Evolutionary conservation across 1,140 invertebrate species (phyloP).

Genomic region (Platorchestia sp.): DNA sequence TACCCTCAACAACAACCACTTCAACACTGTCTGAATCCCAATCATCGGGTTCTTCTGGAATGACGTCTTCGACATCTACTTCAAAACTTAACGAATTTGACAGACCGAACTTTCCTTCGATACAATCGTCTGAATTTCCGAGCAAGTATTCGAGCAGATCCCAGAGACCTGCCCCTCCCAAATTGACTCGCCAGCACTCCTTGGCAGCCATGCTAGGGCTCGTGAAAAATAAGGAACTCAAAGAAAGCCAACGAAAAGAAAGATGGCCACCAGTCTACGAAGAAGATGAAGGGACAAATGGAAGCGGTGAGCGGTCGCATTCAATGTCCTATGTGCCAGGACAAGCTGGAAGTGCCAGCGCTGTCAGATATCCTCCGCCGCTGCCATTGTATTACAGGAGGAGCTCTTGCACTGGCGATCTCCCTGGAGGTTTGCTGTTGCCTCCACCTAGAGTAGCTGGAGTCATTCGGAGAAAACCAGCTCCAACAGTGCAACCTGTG

Average conservation of each 20-base stretch:
- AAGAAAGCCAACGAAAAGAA: neutral
- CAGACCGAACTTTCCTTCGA: neutral
- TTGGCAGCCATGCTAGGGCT: slow-evolving; percentile 65
- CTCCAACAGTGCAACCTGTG: slow-evolving; percentile 61
- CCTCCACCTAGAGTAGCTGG: slow-evolving; percentile 59
- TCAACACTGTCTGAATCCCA: neutral
- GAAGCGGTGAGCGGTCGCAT: slow-evolving; percentile 61
- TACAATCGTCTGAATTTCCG: neutral
- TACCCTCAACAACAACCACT: neutral
- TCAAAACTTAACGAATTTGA: neutral
- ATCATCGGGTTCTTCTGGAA: neutral
- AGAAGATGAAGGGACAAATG: slow-evolving; percentile 62
- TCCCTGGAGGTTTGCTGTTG: slow-evolving; percentile 44
- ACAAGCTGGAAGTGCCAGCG: slow-evolving; percentile 61
- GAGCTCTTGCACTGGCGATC: slow-evolving; percentile 45
- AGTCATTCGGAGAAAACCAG: slow-evolving; percentile 58
- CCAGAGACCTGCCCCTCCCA: slow-evolving; percentile 60
- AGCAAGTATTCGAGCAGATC: slow-evolving; percentile 28
- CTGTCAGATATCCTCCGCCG: slow-evolving; percentile 56
- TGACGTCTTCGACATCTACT: neutral
- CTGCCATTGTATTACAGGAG: slow-evolving; percentile 39
- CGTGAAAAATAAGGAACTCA: slow-evolving; percentile 56
- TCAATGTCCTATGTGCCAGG: slow-evolving; percentile 61
- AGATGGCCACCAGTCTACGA: slow-evolving; percentile 63
- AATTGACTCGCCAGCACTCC: slow-evolving; percentile 66